phyloP scores from a whole-genome alignment of 2,888 invertebrate species.

The Drosophila maculinotata region DNA sequence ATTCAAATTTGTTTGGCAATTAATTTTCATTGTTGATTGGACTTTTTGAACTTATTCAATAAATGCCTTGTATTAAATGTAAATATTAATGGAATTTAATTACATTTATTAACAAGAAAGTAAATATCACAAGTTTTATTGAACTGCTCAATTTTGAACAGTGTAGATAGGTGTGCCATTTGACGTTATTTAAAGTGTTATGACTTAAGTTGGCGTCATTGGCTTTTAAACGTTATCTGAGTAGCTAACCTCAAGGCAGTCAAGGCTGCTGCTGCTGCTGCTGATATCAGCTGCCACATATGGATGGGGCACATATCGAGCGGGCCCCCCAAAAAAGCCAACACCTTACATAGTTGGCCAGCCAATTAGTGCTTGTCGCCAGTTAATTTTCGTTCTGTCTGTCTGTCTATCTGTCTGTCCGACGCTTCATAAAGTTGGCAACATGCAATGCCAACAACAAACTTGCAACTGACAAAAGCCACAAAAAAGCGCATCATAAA shows the following conservation, averaged over 20 bases:
- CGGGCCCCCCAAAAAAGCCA: conserved; percentile 27
- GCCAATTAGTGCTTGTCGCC: conserved; percentile 66
- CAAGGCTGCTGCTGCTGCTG: neutral
- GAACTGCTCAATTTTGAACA: no score
- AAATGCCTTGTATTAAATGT: no score
- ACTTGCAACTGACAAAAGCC: conserved; percentile 44
- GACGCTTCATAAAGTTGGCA: conserved; percentile 58
- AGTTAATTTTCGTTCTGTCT: conserved; percentile 60
- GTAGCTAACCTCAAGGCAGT: conserved; percentile 61
- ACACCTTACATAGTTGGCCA: conserved; percentile 35
- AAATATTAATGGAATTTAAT: no score
- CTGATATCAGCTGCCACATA: conserved; percentile 36
- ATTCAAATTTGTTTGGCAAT: no score
- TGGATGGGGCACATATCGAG: conserved; percentile 41
- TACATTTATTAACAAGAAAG: no score
- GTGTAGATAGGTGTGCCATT: conserved; percentile 24
- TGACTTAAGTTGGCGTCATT: conserved; percentile 65
- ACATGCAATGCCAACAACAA: conserved; percentile 60
- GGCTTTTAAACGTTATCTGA: conserved; percentile 74
- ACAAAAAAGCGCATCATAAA: conserved; percentile 57
- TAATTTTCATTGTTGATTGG: no score
- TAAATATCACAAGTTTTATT: no score
- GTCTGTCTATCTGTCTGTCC: conserved; percentile 10
- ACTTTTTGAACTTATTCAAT: no score
- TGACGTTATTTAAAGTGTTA: conserved; percentile 72